Conservation (phyloP, 2,113 vertebrate genomes). For the Coryphaenoides rupestris region DNA sequence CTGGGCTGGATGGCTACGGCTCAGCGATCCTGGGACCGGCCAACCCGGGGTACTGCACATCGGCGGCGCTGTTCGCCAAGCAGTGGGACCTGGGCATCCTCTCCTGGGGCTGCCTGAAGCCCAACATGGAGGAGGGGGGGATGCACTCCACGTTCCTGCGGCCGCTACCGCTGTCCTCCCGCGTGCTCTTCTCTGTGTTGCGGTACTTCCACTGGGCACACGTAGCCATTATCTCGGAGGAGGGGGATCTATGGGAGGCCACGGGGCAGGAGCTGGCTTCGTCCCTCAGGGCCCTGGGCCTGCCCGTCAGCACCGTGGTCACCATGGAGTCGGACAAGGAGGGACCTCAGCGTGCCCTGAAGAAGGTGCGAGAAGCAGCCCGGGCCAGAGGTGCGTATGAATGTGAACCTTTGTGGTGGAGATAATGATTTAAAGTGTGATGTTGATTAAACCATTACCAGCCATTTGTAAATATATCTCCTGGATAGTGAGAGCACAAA, state of each 20-base stretch:
- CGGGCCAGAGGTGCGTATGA: slow-evolving; percentile 76
- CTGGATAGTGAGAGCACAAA: too few species aligned
- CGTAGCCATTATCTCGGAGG: slow-evolving; percentile 77
- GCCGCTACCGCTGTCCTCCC: slow-evolving; percentile 70
- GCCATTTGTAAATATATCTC: too few species aligned
- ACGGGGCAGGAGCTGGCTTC: slow-evolving; percentile 75
- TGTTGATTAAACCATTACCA: too few species aligned
- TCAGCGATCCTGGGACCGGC: slow-evolving; percentile 80
- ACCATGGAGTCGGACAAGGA: slow-evolving; percentile 63
- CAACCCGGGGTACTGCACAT: slow-evolving; percentile 80
- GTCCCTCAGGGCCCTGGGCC: slow-evolving; percentile 74
- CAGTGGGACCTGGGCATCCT: slow-evolving; percentile 81
- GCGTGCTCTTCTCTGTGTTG: slow-evolving; percentile 76
- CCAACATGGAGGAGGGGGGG: slow-evolving; percentile 42
- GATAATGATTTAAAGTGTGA: too few species aligned
- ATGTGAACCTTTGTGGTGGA: neutral
- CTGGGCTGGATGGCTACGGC: slow-evolving; percentile 70
- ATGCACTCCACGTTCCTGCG: slow-evolving; percentile 68
- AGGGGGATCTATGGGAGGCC: slow-evolving; percentile 81
- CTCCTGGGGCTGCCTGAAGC: slow-evolving; percentile 80
- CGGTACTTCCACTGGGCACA: slow-evolving; percentile 84
- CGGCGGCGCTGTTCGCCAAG: slow-evolving; percentile 74
- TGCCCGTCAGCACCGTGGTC: slow-evolving; percentile 78
- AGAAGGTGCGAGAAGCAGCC: slow-evolving; percentile 65
- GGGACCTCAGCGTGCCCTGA: slow-evolving; percentile 70